Conservation (phyloP, 2,113 vertebrate genomes). For the Rhegmatorhina hoffmannsi region DNA sequence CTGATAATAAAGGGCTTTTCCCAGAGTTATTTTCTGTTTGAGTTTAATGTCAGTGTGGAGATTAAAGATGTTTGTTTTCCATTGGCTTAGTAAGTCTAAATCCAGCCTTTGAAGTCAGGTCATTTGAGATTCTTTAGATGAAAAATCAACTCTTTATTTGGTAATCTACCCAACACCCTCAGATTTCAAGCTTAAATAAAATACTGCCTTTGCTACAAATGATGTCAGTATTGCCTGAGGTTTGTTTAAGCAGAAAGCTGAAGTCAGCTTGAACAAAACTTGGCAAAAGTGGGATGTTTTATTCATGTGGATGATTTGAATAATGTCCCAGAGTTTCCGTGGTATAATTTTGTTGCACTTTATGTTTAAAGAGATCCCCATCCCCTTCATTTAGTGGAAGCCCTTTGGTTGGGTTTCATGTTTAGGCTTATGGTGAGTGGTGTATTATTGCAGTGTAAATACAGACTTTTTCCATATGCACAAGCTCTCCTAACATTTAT, state of each 20-base stretch:
- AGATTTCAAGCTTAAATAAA: conserved; percentile 50
- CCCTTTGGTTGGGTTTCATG: conserved; percentile 17
- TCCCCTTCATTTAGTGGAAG: not conserved
- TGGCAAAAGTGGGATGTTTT: conserved; percentile 57
- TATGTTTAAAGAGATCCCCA: conserved; percentile 9
- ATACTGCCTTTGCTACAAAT: conserved; percentile 51
- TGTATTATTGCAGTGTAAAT: conserved; percentile 42
- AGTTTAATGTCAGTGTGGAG: conserved; percentile 32
- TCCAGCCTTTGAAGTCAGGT: conserved; percentile 53
- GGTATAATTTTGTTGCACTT: conserved; percentile 51
- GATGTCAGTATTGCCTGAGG: conserved; percentile 62
- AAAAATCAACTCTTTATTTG: conserved; percentile 59
- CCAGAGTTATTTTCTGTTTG: conserved; percentile 39
- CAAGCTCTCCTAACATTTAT: not conserved
- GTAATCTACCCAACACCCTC: conserved; percentile 58
- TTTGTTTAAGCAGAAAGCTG: conserved; percentile 68
- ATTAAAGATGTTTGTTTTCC: conserved; percentile 66
- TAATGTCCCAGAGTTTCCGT: conserved; percentile 57
- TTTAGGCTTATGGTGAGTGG: not conserved
- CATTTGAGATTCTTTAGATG: conserved; percentile 52
- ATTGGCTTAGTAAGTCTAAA: conserved; percentile 38
- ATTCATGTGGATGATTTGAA: conserved; percentile 58
- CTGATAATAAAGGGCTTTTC: conserved; percentile 33
- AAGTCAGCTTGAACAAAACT: conserved; percentile 68
- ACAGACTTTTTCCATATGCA: conserved; percentile 3